Percentiles rank a stretch among this genome's conserved stretches.
These are phyloP conservation scores for Rhea americana DNA, from an alignment of 2,113 vertebrate genomes.

Conservation along the genomic window DNA sequence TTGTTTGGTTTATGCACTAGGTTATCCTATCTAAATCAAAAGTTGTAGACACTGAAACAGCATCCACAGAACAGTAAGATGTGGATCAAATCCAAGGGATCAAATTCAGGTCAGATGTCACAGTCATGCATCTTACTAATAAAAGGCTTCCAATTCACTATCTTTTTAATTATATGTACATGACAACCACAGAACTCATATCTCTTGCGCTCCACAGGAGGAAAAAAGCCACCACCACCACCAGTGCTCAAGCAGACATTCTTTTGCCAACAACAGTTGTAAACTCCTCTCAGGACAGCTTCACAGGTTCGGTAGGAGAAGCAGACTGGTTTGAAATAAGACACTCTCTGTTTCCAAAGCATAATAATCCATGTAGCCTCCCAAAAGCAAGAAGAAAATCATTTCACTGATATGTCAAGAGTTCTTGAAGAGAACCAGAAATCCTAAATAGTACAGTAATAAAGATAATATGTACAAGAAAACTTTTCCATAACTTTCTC, in stretches of 20 bases:
- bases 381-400: not conserved
- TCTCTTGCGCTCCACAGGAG: not conserved
- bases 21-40: constrained; percentile 67
- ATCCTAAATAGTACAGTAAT: not conserved
- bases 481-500: not conserved
- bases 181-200: not conserved
- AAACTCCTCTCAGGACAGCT: not conserved
- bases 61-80: constrained; percentile 42
- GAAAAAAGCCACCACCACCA: not conserved
- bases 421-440: not conserved
- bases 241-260: not conserved
- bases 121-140: not conserved
- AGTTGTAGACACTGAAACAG: constrained; percentile 43
- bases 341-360: not conserved
- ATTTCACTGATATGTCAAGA: not conserved
- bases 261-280: not conserved
- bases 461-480: not conserved
- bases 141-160: not conserved
- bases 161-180: not conserved
- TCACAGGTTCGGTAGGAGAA: not conserved
- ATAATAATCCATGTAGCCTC: not conserved
- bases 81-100: not conserved
- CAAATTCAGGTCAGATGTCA: constrained; percentile 10
- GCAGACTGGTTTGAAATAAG: not conserved
- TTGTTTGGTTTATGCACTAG: not conserved